Evolutionary conservation across 1,140 invertebrate genomes (phyloP), one percentile per base, ranked within the genome.

Genomic region (Neomicropteryx cornuta): DNA sequence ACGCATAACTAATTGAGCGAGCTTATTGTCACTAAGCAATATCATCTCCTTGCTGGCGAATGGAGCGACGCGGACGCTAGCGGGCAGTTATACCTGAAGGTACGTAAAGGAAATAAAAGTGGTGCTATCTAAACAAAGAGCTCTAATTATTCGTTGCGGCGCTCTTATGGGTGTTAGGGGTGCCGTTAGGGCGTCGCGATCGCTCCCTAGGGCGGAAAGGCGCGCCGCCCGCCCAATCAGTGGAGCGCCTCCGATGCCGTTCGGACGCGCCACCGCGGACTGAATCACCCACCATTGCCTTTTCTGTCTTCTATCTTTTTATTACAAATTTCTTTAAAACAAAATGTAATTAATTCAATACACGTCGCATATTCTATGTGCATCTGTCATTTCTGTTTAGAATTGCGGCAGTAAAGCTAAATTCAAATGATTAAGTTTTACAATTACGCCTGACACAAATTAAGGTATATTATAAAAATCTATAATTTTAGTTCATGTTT

Each of bases 41-140:
- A 13, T 27, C 13, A 27, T 8, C 23, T 13, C 13, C 13, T 13
- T 51, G 46, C 50, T 62, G 52, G 52, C 23, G 23, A 13, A 27
- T 8, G 23, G 23, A 13, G 23, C 23, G 23, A 13, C 23, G 23
- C 8, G 13, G 23, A 13, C 23, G 23, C 23, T 27, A 13, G 23
- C 13, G 23, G 59, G 53, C 59, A 51, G 61, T 55, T 44, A 52
- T n/a, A n/a, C n/a, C n/a, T n/a, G 46, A 60, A 65, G 58, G 55
- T 59, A 52, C 55, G 33, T 17, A 47, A 61, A 65, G 62, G 63
- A 67, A 68, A 68, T 67, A 68, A 68, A 68, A 68, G 63, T 67
- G 66, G 60, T 57, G 64, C 63, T 67, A 67, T 68, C 63, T 68
- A 68, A 68, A 68, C 66, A 68, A 67, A 68, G 66, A 68, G 66